phyloP scores from a whole-genome alignment of 2,888 invertebrate genomes.

The Anthophora plumipes region DNA sequence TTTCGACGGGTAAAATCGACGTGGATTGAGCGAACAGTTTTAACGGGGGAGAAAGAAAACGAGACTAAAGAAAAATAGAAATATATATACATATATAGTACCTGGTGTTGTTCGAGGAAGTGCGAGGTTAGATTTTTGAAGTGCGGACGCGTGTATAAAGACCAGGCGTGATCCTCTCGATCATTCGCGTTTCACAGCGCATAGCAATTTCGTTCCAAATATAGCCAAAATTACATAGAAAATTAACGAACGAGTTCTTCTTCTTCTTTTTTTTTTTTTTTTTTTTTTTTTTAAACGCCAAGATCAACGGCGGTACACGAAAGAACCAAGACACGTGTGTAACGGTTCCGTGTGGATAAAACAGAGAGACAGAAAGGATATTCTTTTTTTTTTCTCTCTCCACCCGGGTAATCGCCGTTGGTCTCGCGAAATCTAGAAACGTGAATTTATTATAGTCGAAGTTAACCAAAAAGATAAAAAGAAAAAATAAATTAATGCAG shows the following conservation, averaged over 20 bases:
- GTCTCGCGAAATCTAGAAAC: constrained; percentile 41
- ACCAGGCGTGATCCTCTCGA: not conserved
- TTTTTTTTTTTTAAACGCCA: constrained; percentile 13
- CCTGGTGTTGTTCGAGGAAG: constrained; percentile 6
- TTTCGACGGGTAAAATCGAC: constrained; percentile 12
- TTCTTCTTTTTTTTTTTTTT: constrained; percentile 24
- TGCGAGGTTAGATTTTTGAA: not conserved
- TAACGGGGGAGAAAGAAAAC: too few species aligned
- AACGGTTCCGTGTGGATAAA: not conserved
- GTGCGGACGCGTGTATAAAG: not conserved
- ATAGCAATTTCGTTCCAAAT: constrained; percentile 51
- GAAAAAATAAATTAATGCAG: constrained; percentile 37
- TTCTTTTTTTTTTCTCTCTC: not conserved
- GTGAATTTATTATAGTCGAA: constrained; percentile 65
- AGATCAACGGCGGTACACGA: constrained; percentile 12
- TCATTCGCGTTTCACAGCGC: constrained; percentile 22
- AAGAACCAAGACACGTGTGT: not conserved
- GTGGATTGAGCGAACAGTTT: not conserved
- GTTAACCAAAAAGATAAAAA: constrained; percentile 52
- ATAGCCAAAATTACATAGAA: constrained; percentile 60
- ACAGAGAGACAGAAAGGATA: constrained; percentile 16
- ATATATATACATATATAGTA: constrained; percentile 2
- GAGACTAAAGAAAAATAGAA: not conserved
- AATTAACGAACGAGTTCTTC: constrained; percentile 32
- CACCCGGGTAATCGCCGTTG: constrained; percentile 36